Percentiles rank a stretch among this genome's conserved stretches.
These are phyloP conservation scores for Phataginus tetradactyla DNA, from an alignment of 2,797 vertebrate species.

Conservation along the genomic window DNA sequence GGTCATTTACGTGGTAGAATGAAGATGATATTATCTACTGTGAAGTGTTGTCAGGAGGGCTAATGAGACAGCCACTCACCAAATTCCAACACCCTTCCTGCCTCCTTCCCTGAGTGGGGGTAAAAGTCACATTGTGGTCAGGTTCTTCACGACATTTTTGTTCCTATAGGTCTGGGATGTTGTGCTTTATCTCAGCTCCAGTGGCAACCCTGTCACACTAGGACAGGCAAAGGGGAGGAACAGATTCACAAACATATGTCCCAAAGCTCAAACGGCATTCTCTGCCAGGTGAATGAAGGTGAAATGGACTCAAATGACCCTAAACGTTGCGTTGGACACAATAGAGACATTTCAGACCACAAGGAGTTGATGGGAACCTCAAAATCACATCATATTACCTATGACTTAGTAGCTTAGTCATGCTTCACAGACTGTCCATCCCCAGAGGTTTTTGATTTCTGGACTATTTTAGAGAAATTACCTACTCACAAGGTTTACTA, in stretches of 20 bases:
- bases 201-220: fast-evolving
- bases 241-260: background rate
- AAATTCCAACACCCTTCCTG: too few species aligned
- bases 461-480: background rate
- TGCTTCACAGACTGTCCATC: background rate
- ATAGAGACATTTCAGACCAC: background rate
- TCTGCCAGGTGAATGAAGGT: background rate
- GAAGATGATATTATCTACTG: background rate
- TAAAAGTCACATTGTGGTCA: too few species aligned
- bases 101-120: background rate
- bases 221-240: background rate
- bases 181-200: too few species aligned
- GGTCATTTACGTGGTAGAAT: background rate
- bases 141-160: too few species aligned
- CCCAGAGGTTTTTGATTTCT: background rate
- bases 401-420: too few species aligned
- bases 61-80: too few species aligned
- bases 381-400: background rate
- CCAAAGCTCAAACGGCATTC: background rate
- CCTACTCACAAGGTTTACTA: background rate
- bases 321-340: background rate
- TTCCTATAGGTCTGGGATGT: background rate
- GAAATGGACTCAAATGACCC: background rate
- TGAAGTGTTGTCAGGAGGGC: background rate
- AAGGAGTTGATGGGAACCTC: background rate